Evolutionary conservation across 2,888 invertebrate genomes (phyloP), one percentile per base, ranked within the genome.

Genomic region (Drosophila falleni): DNA sequence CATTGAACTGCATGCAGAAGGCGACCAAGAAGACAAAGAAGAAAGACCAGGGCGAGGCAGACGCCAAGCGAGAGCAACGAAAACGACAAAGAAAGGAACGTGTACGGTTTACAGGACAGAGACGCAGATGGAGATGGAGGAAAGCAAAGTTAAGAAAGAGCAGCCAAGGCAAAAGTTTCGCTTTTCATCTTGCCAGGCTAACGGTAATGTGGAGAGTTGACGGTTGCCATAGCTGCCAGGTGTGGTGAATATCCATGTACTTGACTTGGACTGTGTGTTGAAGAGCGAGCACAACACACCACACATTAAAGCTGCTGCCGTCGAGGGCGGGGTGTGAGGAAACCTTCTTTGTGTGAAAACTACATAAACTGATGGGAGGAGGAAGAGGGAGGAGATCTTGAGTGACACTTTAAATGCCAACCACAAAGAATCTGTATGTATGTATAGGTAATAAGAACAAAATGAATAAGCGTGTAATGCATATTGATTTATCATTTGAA

Each of bases 181-280:
- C 84, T 81, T 81, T 81, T 69, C 72, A 81, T 81, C 70, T 77
- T 68, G 65, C 56, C 61, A 41, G 60, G 72, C 70, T 78, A 81
- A 81, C 84, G 81, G 84, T 75, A 61, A 47, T 46, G 15, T 41
- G 55, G 41, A 42, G 56, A 66, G 78, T 49, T 68, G 64, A 56
- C 41, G 39, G 54, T 67, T 70, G 62, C 79, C 67, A 75, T 65
- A 66, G 67, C 63, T 67, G 66, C 72, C 69, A 75, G 15, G 1
- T 50, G 77, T 82, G 80, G 80, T 80, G 83, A 80, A 80, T 82
- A 73, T 61, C 50, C 67, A 46, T 10, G 6, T 10, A 26, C n/a
- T 49, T 23, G 11, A 6, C 31, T 31, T 31, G 31, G 31, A 56
- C 46, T 62, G 50, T 46, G 71, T 46, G 71, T 44, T 71, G 71